phyloP scores from a whole-genome alignment of 2,113 vertebrate species.

The Oceanites oceanicus region DNA sequence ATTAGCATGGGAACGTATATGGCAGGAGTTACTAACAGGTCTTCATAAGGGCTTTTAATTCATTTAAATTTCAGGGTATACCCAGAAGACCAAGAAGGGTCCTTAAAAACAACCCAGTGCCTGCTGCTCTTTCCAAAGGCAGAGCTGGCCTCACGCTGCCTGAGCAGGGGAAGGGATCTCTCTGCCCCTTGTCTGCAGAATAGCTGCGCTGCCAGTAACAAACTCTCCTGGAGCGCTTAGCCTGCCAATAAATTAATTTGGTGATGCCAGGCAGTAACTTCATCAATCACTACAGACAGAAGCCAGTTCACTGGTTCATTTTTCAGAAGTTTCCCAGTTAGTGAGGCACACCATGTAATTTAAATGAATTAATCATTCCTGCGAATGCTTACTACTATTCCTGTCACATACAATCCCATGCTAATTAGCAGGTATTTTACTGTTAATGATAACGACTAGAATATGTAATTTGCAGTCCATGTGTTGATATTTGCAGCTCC shows the following conservation, averaged over 20 bases:
- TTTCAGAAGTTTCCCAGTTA: slow-evolving; percentile 2
- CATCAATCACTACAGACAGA: not conserved
- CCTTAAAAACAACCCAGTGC: not conserved
- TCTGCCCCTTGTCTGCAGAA: not conserved
- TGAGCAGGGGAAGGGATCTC: not conserved
- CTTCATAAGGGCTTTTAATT: slow-evolving; percentile 18
- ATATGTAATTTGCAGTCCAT: slow-evolving; percentile 58
- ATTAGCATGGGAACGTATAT: slow-evolving; percentile 25
- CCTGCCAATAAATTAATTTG: not conserved
- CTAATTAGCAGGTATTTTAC: slow-evolving; percentile 70
- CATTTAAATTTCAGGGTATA: slow-evolving; percentile 33
- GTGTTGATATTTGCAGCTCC: slow-evolving; percentile 47
- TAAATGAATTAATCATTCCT: slow-evolving; percentile 67
- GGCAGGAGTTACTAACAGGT: not conserved
- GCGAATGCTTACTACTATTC: slow-evolving; percentile 53
- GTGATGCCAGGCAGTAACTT: not conserved
- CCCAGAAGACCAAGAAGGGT: not conserved
- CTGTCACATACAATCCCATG: slow-evolving; percentile 52
- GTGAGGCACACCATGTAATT: slow-evolving; percentile 38
- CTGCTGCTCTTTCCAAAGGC: not conserved
- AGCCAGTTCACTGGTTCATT: slow-evolving; percentile 20
- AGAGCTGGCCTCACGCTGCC: not conserved
- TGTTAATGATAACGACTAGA: slow-evolving; percentile 61
- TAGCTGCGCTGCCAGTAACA: not conserved
- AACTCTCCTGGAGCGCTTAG: not conserved